Evolutionary conservation across 1,140 invertebrate genomes (phyloP).

Genomic region (Drosophila tropicalis): DNA sequence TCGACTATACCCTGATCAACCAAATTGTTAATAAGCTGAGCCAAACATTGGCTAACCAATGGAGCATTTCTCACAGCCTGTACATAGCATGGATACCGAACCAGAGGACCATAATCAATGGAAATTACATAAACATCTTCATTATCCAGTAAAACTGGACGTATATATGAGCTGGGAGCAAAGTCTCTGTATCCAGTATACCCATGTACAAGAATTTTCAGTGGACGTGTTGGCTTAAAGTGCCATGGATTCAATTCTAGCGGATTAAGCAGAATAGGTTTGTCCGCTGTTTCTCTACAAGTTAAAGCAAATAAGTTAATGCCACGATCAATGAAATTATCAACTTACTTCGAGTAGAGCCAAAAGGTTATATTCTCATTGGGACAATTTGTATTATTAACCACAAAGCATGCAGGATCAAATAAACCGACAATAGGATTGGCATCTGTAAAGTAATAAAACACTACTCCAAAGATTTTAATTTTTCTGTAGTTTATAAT

Average conservation of each 20-base stretch:
- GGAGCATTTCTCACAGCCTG: constrained; percentile 85
- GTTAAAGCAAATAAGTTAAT: background rate
- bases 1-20: constrained; percentile 84
- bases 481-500: background rate
- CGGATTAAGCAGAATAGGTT: constrained; percentile 83
- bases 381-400: constrained; percentile 83
- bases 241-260: constrained; percentile 83
- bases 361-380: constrained; percentile 86
- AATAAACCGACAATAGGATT: constrained; percentile 62
- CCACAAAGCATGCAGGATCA: constrained; percentile 66
- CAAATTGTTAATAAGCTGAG: constrained; percentile 87
- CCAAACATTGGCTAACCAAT: constrained; percentile 85
- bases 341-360: constrained; percentile 85
- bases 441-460: constrained; percentile 1
- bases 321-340: background rate
- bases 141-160: constrained; percentile 84
- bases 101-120: constrained; percentile 86
- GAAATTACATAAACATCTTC: constrained; percentile 86
- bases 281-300: constrained; percentile 78
- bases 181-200: constrained; percentile 86
- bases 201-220: constrained; percentile 87
- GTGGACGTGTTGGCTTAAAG: constrained; percentile 84
- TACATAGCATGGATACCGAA: constrained; percentile 85
- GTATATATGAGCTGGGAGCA: constrained; percentile 85
- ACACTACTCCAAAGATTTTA: constrained; percentile 14